phyloP scores from a whole-genome alignment of 2,113 vertebrate genomes.

The Phalacrocorax brasilianus region DNA sequence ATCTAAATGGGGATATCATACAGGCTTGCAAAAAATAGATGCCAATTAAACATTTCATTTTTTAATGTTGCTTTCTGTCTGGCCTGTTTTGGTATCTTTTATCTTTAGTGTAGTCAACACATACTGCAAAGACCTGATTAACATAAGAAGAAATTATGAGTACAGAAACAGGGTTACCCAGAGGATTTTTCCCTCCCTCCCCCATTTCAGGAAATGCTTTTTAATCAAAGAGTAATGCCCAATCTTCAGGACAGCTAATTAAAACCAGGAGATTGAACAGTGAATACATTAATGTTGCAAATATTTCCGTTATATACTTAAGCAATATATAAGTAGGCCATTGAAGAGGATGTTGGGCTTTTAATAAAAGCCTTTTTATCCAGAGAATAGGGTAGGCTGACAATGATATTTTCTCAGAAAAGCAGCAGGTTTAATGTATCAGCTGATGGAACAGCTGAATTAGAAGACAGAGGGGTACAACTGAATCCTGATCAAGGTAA shows the following conservation, averaged over 20 bases:
- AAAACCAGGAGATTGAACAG: conserved; percentile 17
- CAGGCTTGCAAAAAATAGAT: neutral
- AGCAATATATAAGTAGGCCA: neutral
- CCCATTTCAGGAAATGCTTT: conserved; percentile 24
- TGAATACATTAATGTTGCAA: conserved; percentile 13
- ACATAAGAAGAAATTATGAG: conserved; percentile 29
- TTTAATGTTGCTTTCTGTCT: neutral
- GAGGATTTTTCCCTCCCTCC: neutral
- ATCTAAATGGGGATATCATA: neutral
- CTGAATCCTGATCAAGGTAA: neutral
- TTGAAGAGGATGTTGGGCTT: neutral
- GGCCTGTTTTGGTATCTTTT: conserved; percentile 39
- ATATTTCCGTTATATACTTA: neutral
- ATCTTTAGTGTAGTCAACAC: conserved; percentile 27
- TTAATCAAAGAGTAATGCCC: conserved; percentile 44
- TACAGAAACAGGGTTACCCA: neutral
- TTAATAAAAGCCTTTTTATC: neutral
- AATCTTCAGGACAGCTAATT: conserved; percentile 23
- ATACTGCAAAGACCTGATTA: conserved; percentile 25
- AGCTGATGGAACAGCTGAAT: neutral
- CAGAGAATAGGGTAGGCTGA: neutral
- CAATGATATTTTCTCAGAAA: neutral
- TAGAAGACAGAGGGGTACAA: neutral
- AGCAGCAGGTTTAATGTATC: neutral
- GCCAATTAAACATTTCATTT: neutral